Conservation (phyloP, 2,113 vertebrate species). For the Holacanthus passer region DNA sequence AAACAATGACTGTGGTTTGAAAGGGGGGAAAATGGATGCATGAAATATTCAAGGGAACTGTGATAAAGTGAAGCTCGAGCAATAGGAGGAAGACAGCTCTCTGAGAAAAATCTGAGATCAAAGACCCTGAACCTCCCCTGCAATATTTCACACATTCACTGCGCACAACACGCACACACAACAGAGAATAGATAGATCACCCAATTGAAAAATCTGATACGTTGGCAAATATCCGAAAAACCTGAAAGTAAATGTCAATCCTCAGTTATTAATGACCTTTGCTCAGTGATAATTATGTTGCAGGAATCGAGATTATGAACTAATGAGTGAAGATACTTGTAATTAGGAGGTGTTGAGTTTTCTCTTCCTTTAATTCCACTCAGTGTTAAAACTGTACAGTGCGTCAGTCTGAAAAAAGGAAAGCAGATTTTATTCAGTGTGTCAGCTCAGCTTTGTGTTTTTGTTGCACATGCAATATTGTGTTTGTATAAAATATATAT, state of each 20-base stretch:
- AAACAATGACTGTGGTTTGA: conserved; percentile 60
- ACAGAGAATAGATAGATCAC: conserved; percentile 3
- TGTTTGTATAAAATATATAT: no score
- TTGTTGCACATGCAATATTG: no score
- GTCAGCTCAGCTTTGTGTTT: no score
- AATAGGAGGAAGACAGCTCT: conserved; percentile 47
- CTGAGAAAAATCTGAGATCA: conserved; percentile 63
- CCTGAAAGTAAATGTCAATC: conserved; percentile 40
- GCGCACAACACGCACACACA: conserved; percentile 8
- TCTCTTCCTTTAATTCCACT: not conserved
- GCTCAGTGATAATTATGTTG: conserved; percentile 33
- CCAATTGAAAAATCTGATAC: not conserved
- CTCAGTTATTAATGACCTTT: conserved; percentile 45
- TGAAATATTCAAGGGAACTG: conserved; percentile 70
- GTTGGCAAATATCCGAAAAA: conserved; percentile 32
- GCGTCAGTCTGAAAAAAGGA: no score
- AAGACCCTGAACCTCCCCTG: conserved; percentile 38
- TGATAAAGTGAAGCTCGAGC: conserved; percentile 50
- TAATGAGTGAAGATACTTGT: conserved; percentile 3
- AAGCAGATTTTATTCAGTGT: no score
- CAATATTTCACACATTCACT: conserved; percentile 56
- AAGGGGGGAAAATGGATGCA: conserved; percentile 7
- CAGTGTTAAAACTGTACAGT: not conserved
- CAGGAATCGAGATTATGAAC: conserved; percentile 26
- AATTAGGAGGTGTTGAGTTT: not conserved